phyloP scores from a whole-genome alignment of 1,140 invertebrate species.

The Drosophila equinoxialis region DNA sequence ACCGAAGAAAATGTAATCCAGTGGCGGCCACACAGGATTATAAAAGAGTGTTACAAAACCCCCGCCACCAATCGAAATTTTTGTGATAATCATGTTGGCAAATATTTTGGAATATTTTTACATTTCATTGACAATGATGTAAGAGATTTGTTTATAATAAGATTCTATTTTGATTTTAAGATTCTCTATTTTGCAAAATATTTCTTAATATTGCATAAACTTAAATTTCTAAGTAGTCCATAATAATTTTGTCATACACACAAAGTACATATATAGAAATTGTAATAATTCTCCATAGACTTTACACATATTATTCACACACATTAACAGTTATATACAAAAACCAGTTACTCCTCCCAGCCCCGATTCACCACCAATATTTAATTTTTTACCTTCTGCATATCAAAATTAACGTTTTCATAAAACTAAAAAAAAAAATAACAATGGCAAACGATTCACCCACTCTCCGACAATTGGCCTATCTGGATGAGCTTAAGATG shows the following conservation, averaged over 20 bases:
- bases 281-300: neutral
- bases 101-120: neutral
- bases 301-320: neutral
- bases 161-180: no score
- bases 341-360: neutral
- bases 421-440: neutral
- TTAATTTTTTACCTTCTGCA: neutral
- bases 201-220: no score
- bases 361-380: neutral
- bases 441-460: constrained; percentile 23
- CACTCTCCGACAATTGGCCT: constrained; percentile 57
- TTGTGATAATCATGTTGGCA: neutral
- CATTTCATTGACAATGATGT: no score
- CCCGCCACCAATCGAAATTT: neutral
- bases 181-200: no score
- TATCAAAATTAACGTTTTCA: constrained; percentile 33
- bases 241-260: neutral
- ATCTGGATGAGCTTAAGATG: constrained; percentile 64
- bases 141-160: no score
- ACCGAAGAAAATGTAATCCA: constrained; percentile 2
- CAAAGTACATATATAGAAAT: neutral
- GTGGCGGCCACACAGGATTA: neutral
- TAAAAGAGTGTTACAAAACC: neutral
- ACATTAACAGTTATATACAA: neutral
- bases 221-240: neutral